A percentile compares a stretch with the other conserved stretches of the same genome.
Evolutionary conservation across 2,113 vertebrate species (phyloP).

Genomic region (Marcusenius ussheri): DNA sequence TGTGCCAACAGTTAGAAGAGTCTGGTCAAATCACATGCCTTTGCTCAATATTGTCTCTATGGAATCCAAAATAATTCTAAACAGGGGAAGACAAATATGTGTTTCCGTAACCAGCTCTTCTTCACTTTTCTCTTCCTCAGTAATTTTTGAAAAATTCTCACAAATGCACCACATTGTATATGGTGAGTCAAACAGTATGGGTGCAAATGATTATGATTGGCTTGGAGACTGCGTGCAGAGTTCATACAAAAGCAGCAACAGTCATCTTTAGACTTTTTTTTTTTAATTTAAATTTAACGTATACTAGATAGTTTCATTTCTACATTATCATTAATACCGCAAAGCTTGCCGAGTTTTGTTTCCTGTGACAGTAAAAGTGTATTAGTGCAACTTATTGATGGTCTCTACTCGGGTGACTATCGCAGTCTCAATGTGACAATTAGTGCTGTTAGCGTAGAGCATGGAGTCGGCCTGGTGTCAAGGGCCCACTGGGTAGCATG

Average conservation of each 20-base stretch:
- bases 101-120: neutral
- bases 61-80: neutral
- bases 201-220: neutral
- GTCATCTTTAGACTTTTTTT: neutral
- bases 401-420: neutral
- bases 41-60: neutral
- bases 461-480: neutral
- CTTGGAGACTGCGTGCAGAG: neutral
- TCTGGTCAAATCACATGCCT: neutral
- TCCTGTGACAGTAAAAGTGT: neutral
- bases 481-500: neutral
- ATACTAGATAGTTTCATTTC: neutral
- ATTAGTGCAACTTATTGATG: neutral
- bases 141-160: neutral
- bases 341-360: neutral
- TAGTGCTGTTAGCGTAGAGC: neutral
- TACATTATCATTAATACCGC: neutral
- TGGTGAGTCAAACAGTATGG: neutral
- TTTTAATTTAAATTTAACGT: too few species aligned
- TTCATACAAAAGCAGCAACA: neutral
- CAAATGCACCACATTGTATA: neutral
- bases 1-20: neutral
- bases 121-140: neutral
- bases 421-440: neutral
- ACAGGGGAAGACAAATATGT: neutral